Evolutionary conservation across 2,797 vertebrate species (phyloP), one percentile per base, ranked within the genome.

Genomic region (Xerus rutilus): DNA sequence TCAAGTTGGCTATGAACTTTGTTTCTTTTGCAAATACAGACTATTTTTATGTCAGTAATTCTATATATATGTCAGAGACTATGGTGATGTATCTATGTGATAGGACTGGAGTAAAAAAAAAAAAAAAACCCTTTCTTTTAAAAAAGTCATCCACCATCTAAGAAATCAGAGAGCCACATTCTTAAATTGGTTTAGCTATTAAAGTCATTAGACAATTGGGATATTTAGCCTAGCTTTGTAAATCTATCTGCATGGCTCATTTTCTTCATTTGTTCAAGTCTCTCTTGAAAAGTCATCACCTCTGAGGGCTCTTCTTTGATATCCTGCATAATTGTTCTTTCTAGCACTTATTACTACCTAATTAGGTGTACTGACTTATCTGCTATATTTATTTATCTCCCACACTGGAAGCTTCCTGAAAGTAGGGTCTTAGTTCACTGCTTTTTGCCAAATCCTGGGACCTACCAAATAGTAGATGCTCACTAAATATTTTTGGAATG

Each of bases 1-100:
- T 90, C 90, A 13, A 73, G 17, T 92, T 21, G 45, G 30, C 54
- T 88, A 30, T 91, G 69, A 88, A 84, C 23, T 43, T 64, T 94
- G 30, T 70, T 59, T 43, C 39, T 59, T 84, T 32, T 39, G n/a
- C 23, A 89, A 15, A 78, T 54, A 45, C 21, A 86, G 54, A 76
- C 39, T 85, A 32, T 70, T 64, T 43, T 84, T 20, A 28, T 49
- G 39, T 45, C 57, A 35, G 47, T 49, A 69, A 43, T 35, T 82
- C 15, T 62, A 21, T 52, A n/a, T 93, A 91, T 67, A 39, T 39
- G 39, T 39, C 23, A 47, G 35, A 32, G 23, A 93, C 54, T 67
- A 15, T 57, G 47, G 79, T 47, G 47, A 65, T 81, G 59, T 47
- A 62, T 43, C 45, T 86, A 1, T 20, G 47, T 91, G 65, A 79